phyloP scores from a whole-genome alignment of 1,140 invertebrate species.

The Mactra quadrangularis region DNA sequence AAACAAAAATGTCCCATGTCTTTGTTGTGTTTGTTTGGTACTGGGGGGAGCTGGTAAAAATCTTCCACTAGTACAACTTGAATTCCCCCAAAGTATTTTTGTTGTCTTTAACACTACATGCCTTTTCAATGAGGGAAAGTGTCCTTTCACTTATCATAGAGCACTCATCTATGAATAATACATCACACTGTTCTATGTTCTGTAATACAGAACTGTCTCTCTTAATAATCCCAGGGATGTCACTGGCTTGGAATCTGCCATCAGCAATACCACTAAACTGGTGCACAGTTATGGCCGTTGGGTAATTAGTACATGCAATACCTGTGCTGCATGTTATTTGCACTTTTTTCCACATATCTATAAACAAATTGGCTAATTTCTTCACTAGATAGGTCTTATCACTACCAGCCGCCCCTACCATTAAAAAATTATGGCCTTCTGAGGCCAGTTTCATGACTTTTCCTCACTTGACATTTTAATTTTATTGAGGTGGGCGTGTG shows the following conservation, averaged over 20 bases:
- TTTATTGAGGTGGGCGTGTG: no score
- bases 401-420: neutral
- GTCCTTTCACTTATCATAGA: conserved; percentile 38
- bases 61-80: no score
- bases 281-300: neutral
- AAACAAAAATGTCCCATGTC: no score
- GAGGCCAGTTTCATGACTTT: neutral
- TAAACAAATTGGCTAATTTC: neutral
- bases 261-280: conserved; percentile 11
- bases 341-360: neutral
- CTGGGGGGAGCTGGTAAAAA: no score
- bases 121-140: neutral
- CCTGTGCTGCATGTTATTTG: conserved; percentile 13
- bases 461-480: neutral
- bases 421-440: neutral
- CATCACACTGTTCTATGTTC: neutral
- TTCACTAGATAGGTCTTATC: neutral
- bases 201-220: neutral
- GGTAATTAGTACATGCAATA: neutral
- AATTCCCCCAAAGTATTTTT: no score
- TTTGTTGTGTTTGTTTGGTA: no score
- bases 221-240: neutral
- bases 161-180: conserved; percentile 27
- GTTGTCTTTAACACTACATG: no score
- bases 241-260: neutral